Evolutionary conservation across 2,888 invertebrate genomes (phyloP), one percentile per base, ranked within the genome.

Genomic region (Lypha dubia): DNA sequence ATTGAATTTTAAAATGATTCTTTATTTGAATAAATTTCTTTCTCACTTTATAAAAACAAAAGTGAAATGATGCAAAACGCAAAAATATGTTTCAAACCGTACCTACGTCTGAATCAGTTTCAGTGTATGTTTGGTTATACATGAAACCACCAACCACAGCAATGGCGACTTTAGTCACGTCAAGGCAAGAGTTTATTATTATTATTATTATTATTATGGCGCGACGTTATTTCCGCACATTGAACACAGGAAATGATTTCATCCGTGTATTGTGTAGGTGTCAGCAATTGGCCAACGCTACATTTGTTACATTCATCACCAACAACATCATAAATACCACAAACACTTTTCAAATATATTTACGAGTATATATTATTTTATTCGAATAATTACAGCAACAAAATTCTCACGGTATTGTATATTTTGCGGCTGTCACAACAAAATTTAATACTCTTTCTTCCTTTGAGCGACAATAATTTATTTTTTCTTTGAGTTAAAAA

Each of bases 191-290:
- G 58, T 75, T 71, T 75, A 28, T 53, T 67, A n/a, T n/a, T n/a
- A n/a, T n/a, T n/a, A n/a, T n/a, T n/a, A n/a, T n/a, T n/a, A n/a
- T n/a, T n/a, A 65, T 73, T 28, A 65, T 67, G 76, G 71, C 80
- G 80, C 65, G 84, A 73, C 71, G 60, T 84, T 76, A 84, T 84
- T 84, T 84, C 84, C 84, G 74, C 76, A 76, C 71, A 76, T 71
- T 80, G 65, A 79, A 71, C 84, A 76, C 84, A 76, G 75, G 83
- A 79, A 83, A 62, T 76, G 65, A 76, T 20, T 68, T 76, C 62
- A 80, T 71, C 76, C 80, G 67, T 76, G 67, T 49, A 68, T 67
- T 80, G 41, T 46, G 67, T 62, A 60, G 65, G 75, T 76, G 71
- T 80, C 53, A 46, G 67, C 76, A 80, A 71, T 71, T 76, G 79